Percentiles rank a stretch among this genome's conserved stretches.
phyloP scores from a whole-genome alignment of 2,113 vertebrate genomes.

The Hydrolagus affinis region DNA sequence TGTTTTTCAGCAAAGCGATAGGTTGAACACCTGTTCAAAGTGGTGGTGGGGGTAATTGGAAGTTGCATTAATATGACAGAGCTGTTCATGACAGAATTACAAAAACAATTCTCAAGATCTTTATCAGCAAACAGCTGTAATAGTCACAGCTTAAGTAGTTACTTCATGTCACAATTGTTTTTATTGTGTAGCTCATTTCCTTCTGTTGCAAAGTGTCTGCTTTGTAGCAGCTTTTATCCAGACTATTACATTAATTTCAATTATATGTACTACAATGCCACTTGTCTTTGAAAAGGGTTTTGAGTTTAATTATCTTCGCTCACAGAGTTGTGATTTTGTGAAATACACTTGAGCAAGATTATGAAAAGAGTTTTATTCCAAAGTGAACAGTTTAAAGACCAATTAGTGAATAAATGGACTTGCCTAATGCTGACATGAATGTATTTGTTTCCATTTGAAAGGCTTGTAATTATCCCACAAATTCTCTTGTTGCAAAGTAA shows the following conservation, averaged over 20 bases:
- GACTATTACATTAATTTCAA: slow-evolving; percentile 34
- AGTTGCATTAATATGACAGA: background rate
- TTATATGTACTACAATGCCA: slow-evolving; percentile 31
- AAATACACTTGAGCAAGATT: slow-evolving; percentile 33
- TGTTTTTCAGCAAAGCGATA: background rate
- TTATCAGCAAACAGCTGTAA: slow-evolving; percentile 27
- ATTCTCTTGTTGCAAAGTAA: slow-evolving; percentile 25
- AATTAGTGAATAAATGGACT: slow-evolving; percentile 30
- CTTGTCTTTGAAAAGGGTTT: slow-evolving; percentile 32
- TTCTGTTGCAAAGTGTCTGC: background rate
- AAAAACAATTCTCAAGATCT: slow-evolving; percentile 5
- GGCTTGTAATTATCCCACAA: slow-evolving; percentile 12
- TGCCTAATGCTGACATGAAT: slow-evolving; percentile 30
- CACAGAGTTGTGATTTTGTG: slow-evolving; percentile 33
- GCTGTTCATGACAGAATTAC: background rate
- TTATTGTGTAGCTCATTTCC: background rate
- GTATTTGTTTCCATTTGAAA: slow-evolving; percentile 29
- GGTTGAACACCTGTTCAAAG: slow-evolving; percentile 10
- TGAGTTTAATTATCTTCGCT: slow-evolving; percentile 35
- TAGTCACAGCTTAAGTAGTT: slow-evolving; percentile 12
- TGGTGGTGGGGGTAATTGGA: background rate
- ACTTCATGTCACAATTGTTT: slow-evolving; percentile 25
- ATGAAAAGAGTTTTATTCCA: slow-evolving; percentile 33
- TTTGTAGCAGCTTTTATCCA: slow-evolving; percentile 19
- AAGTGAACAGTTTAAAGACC: slow-evolving; percentile 34